These are phyloP conservation scores for Acrobasis suavella DNA, from an alignment of 2,888 invertebrate genomes.

Conservation along the genomic window DNA sequence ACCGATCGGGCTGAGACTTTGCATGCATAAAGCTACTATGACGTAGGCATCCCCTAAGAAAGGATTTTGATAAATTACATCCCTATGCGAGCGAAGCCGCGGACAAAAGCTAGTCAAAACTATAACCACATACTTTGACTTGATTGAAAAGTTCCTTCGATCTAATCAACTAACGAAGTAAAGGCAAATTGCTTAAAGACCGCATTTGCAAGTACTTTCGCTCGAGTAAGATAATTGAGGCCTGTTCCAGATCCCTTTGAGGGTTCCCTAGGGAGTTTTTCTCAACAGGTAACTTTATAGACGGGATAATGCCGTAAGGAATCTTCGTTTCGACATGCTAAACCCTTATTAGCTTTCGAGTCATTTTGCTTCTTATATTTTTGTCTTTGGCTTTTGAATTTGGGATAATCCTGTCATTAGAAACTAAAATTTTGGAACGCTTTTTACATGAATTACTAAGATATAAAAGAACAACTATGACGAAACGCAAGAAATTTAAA, in stretches of 20 bases:
- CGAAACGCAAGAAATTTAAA: background rate
- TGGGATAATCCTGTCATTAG: background rate
- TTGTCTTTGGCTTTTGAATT: conserved; percentile 4
- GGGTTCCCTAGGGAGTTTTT: conserved; percentile 49
- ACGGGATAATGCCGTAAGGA: conserved; percentile 68
- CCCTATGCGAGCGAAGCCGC: too few relatives aligned
- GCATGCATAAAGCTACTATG: too few relatives aligned
- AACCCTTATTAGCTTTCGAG: conserved; percentile 50
- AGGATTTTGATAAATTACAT: too few relatives aligned
- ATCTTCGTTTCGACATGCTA: conserved; percentile 58
- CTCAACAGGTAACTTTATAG: conserved; percentile 73
- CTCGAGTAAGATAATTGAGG: conserved; percentile 65
- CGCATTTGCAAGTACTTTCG: conserved; percentile 35
- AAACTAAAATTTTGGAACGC: background rate
- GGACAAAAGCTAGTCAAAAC: background rate
- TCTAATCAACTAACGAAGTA: conserved; percentile 12
- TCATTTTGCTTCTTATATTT: conserved; percentile 41
- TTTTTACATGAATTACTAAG: background rate
- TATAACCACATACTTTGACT: background rate
- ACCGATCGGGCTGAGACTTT: too few relatives aligned
- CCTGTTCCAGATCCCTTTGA: conserved; percentile 62
- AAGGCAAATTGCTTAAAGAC: conserved; percentile 2
- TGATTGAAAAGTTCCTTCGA: background rate
- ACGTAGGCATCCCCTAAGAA: too few relatives aligned
- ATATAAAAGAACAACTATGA: background rate